These are phyloP conservation scores for Tringa solitaria DNA, from an alignment of 2,113 vertebrate species.

Conservation along the genomic window DNA sequence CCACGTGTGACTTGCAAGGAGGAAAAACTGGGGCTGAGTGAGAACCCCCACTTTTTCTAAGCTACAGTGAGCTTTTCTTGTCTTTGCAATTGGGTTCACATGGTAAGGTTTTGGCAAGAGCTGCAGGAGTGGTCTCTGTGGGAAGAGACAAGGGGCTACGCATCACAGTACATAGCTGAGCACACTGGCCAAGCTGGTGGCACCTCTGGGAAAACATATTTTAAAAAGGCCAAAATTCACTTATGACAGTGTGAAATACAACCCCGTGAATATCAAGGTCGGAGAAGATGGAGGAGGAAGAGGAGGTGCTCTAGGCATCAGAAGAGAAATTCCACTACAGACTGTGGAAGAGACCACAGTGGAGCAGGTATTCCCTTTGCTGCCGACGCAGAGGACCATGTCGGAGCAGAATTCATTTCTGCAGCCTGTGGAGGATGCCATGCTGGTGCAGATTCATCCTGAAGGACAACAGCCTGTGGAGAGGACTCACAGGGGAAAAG, in stretches of 20 bases:
- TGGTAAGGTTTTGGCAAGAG: background rate
- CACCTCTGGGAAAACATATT: background rate
- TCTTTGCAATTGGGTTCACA: background rate
- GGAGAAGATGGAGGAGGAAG: background rate
- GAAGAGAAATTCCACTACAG: background rate
- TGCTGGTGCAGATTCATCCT: background rate
- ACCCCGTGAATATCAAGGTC: background rate
- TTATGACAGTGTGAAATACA: background rate
- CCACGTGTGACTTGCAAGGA: background rate
- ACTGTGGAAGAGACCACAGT: background rate
- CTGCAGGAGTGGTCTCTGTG: background rate
- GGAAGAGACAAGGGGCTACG: background rate
- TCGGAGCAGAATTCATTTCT: background rate
- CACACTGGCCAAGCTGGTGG: background rate
- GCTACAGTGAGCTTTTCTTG: background rate
- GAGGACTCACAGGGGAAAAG: background rate
- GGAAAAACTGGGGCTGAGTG: background rate
- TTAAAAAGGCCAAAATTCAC: background rate
- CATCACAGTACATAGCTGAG: background rate
- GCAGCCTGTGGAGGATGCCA: background rate
- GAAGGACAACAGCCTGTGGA: background rate
- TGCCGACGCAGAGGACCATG: background rate
- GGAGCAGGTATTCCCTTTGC: background rate
- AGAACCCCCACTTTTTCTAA: slow-evolving; percentile 24
- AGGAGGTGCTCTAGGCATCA: background rate